Evolutionary conservation across 2,113 vertebrate genomes (phyloP), one percentile per base, ranked within the genome.

Genomic region (Trogon melanurus): DNA sequence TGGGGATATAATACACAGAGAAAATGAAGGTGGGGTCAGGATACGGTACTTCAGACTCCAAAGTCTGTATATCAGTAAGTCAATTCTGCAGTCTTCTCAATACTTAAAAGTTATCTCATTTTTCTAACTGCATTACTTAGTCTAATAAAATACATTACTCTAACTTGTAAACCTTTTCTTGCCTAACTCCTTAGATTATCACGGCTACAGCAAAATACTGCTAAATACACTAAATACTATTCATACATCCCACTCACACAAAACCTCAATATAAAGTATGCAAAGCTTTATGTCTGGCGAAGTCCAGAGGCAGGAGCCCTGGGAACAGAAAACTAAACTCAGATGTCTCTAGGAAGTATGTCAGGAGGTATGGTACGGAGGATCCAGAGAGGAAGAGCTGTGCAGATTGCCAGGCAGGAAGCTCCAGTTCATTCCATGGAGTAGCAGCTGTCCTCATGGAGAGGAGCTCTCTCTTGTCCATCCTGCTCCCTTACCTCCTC

Each of bases 341-440:
- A 1, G 25, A 38, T 67, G n/a, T 61, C 26, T 74, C 41, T n/a
- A 32, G 0, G 0, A 69, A 48, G 13, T 48, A 11, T 30, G 44
- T 16, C 56, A 85, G 64, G 16, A 66, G n/a, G 19, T 36, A 36
- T 0, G 0, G 25, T 17, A 34, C 18, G 56, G 64, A 57, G 16
- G 12, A 75, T 61, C 51, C 19, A 54, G 56, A 80, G 74, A 44
- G n/a, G n/a, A 71, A 54, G 21, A 60, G 21, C 30, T 21, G 16
- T 38, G 60, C 20, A 64, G 57, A 56, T 10, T 60, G 27, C 47
- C 21, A 74, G 56, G 29, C 13, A 70, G 76, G 61, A 88, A 78
- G 7, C 16, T 57, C 51, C n/a, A 19, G 14, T 41, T 54, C 6
- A 4, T 54, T 70, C 38, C 47, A 61, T 1, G 1, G 25, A 66